phyloP scores from a whole-genome alignment of 2,113 vertebrate species.

The Oplegnathus fasciatus region DNA sequence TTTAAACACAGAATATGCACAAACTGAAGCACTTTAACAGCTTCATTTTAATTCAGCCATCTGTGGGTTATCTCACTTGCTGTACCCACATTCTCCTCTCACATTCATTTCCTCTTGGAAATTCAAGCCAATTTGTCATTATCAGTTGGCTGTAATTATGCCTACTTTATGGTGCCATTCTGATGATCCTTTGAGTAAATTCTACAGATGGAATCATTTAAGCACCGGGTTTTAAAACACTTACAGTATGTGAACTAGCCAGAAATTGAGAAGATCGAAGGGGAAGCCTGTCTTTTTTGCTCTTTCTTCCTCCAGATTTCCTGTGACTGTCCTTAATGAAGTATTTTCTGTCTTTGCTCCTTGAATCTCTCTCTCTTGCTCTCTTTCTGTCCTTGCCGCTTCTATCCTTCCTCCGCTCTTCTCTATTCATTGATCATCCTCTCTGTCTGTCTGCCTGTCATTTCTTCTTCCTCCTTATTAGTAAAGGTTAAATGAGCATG shows the following conservation, averaged over 20 bases:
- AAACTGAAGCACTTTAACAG: conserved; percentile 46
- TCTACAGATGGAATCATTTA: conserved; percentile 70
- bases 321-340: conserved; percentile 13
- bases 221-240: conserved; percentile 63
- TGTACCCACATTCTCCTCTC: conserved; percentile 43
- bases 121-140: conserved; percentile 73
- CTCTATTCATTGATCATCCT: conserved; percentile 29
- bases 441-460: conserved; percentile 1
- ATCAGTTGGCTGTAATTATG: conserved; percentile 70
- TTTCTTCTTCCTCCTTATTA: conserved; percentile 26
- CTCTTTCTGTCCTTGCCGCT: background rate
- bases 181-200: conserved; percentile 67
- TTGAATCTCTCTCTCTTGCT: background rate
- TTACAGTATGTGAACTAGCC: conserved; percentile 54
- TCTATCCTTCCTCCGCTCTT: conserved; percentile 9
- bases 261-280: conserved; percentile 30
- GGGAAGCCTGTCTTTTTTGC: background rate
- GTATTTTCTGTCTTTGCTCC: conserved; percentile 6
- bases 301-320: conserved; percentile 22
- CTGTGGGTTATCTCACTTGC: conserved; percentile 63
- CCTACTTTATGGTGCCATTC: conserved; percentile 56
- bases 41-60: conserved; percentile 62
- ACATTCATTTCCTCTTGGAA: conserved; percentile 55
- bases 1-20: conserved; percentile 47
- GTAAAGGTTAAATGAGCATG: conserved; percentile 34